Conservation (phyloP, 2,888 invertebrate genomes). For the Synergus japonicus region DNA sequence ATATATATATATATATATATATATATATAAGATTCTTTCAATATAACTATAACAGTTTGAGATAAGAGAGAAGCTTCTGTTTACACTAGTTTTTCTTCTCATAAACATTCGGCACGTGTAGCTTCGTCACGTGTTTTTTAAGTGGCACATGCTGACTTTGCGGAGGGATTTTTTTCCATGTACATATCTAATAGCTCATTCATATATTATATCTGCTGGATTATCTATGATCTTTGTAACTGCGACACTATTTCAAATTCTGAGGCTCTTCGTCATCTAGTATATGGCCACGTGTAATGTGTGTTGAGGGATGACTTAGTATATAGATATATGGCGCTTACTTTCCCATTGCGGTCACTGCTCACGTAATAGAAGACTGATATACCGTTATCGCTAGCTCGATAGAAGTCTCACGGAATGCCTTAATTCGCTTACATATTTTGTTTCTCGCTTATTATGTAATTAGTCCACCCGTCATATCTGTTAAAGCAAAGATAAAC, state of each 20-base stretch:
- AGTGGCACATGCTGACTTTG: not conserved
- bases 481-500: not conserved
- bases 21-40: no score
- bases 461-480: conserved; percentile 59
- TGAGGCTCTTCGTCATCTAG: not conserved
- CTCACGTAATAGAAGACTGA: conserved; percentile 69
- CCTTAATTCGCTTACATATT: conserved; percentile 60
- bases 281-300: conserved; percentile 48
- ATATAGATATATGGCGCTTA: conserved; percentile 49
- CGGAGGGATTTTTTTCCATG: not conserved
- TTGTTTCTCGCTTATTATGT: conserved; percentile 68
- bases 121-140: conserved; percentile 19
- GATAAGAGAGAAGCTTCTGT: conserved; percentile 6
- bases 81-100: not conserved
- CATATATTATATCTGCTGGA: not conserved
- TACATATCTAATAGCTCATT: not conserved
- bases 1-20: no score
- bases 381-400: conserved; percentile 71
- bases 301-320: conserved; percentile 42
- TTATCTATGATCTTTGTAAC: conserved; percentile 8
- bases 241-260: conserved; percentile 13
- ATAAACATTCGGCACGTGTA: not conserved
- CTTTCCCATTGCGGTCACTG: conserved; percentile 71
- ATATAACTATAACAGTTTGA: not conserved
- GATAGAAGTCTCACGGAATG: conserved; percentile 66